Evolutionary conservation across 2,113 vertebrate species (phyloP), one percentile per base, ranked within the genome.

Genomic region (Mesoclemmys tuberculata): DNA sequence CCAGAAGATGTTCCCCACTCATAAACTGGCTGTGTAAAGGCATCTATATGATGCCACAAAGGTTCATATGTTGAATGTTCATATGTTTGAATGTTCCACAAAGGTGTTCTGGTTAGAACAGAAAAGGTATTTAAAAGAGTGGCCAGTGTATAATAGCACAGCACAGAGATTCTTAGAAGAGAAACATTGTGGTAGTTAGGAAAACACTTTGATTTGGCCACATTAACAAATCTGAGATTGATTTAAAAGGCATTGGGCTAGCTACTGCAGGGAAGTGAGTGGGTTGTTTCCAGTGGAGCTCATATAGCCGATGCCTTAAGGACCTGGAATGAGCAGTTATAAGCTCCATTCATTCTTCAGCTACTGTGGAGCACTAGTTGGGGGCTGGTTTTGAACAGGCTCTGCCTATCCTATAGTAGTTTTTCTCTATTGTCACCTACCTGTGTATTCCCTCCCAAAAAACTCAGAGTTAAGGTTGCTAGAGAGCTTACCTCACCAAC

Each of bases 151-250:
- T 46, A 26, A 77, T 29, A 77, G 74, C 24, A 11, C 11, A 58
- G 56, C 56, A 29, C 44, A 46, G 13, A 46, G 75, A 91, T 84
- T 58, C 29, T 90, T 90, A 54, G 90, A 92, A 96, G 88, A 54
- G 74, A 93, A 90, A 85, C 24, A 84, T 10, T 35, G 61, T 5
- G 11, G 54, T 75, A 90, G n/a, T 52, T 44, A 41, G 81, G 68
- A 46, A 90, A 92, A 61, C 29, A 87, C 90, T 58, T 51, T 80
- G 58, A 80, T 92, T 91, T 93, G 48, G 54, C 35, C 13, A 8
- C 22, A 80, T 56, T 79, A 27, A 79, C 48, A 10, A 46, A 78
- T 5, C 54, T 58, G 55, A 64, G 31, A 46, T 74, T 56, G 51
- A 56, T 49, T 75, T 13, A 77, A 77, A 77, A 38, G 64, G 38